Conservation (phyloP, 2,888 invertebrate species). For the Scaptomyza reducta region DNA sequence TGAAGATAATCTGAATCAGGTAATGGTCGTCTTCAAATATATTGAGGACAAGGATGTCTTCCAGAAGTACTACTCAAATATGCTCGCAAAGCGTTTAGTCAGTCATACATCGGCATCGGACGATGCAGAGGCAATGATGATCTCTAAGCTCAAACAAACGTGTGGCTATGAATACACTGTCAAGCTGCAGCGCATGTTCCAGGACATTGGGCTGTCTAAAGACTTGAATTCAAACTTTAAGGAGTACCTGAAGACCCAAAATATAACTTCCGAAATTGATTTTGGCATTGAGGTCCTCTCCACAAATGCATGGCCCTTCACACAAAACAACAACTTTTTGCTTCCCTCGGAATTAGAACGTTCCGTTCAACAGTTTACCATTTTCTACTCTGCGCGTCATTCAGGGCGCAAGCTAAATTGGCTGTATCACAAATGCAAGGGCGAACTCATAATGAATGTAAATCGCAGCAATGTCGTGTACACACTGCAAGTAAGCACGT, state of each 20-base stretch:
- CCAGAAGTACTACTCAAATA: slow-evolving; percentile 99
- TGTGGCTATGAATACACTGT: slow-evolving; percentile 99
- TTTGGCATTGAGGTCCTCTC: slow-evolving; percentile 98
- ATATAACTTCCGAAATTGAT: slow-evolving; percentile 90
- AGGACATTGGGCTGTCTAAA: slow-evolving; percentile 99
- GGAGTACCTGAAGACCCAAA: slow-evolving; percentile 89
- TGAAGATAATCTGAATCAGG: slow-evolving; percentile 99
- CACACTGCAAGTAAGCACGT: slow-evolving; percentile 91
- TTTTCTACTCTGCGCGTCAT: slow-evolving; percentile 97
- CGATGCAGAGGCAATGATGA: slow-evolving; percentile 99
- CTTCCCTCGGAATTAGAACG: slow-evolving; percentile 96
- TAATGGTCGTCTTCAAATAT: slow-evolving; percentile 99
- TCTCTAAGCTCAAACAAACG: slow-evolving; percentile 99
- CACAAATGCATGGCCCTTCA: slow-evolving; percentile 99
- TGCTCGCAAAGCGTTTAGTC: slow-evolving; percentile 98
- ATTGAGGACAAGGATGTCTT: slow-evolving; percentile 99
- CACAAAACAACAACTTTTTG: slow-evolving; percentile 96
- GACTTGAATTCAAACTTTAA: slow-evolving; percentile 98
- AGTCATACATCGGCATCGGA: slow-evolving; percentile 99
- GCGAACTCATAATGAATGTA: slow-evolving; percentile 97
- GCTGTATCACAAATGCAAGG: slow-evolving; percentile 99
- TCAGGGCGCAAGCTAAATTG: slow-evolving; percentile 99
- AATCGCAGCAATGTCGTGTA: slow-evolving; percentile 90
- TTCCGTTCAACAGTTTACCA: slow-evolving; percentile 96
- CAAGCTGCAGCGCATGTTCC: slow-evolving; percentile 99